Evolutionary conservation across 2,113 vertebrate genomes (phyloP).

Genomic region (Protobothrops mucrosquamatus): DNA sequence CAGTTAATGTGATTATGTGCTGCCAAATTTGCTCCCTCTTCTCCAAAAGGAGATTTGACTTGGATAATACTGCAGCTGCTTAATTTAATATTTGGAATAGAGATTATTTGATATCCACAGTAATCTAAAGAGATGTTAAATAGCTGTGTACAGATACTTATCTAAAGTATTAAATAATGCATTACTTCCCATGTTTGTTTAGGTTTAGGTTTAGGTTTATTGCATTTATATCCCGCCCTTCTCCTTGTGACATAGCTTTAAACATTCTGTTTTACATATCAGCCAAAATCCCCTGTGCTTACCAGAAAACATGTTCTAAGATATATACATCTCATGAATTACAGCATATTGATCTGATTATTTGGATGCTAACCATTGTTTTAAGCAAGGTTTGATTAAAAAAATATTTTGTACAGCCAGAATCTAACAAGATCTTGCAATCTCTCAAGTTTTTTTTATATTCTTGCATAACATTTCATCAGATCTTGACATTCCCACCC

Average conservation of each 20-base stretch:
- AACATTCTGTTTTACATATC: not conserved
- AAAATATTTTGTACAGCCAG: not conserved
- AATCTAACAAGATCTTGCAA: not conserved
- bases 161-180: not conserved
- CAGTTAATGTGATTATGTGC: not conserved
- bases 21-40: not conserved
- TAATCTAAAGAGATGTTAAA: not conserved
- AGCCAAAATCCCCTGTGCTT: not conserved
- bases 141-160: too few species aligned
- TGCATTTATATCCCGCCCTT: too few species aligned
- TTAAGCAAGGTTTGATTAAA: not conserved
- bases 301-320: not conserved
- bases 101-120: conserved; percentile 25
- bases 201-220: too few species aligned
- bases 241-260: not conserved
- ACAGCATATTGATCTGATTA: not conserved
- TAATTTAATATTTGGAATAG: not conserved
- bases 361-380: not conserved
- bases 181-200: not conserved
- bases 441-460: not conserved
- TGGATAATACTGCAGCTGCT: not conserved
- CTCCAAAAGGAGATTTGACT: not conserved
- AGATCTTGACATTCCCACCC: not conserved
- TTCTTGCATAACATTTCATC: not conserved
- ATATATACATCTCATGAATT: not conserved